phyloP scores from a whole-genome alignment of 2,113 vertebrate genomes.

The Pedetes capensis region DNA sequence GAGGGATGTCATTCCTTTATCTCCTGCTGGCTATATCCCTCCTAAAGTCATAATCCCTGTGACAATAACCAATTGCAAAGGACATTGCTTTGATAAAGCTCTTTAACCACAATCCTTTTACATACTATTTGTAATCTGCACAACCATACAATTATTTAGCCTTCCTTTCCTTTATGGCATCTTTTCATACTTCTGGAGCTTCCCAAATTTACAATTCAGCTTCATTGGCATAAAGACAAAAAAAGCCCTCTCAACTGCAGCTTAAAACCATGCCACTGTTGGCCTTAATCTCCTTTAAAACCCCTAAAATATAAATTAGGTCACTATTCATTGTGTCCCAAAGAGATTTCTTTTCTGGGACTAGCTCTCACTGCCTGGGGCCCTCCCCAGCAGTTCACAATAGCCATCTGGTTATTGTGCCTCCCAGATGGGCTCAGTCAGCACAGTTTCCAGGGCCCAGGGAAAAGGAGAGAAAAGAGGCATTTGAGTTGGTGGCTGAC shows the following conservation, averaged over 20 bases:
- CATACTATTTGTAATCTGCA: slow-evolving; percentile 75
- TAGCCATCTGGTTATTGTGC: slow-evolving; percentile 78
- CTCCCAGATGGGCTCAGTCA: slow-evolving; percentile 67
- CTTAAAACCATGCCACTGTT: slow-evolving; percentile 78
- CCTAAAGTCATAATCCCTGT: slow-evolving; percentile 81
- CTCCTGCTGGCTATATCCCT: slow-evolving; percentile 72
- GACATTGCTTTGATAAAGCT: slow-evolving; percentile 79
- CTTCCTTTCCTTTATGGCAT: slow-evolving; percentile 70
- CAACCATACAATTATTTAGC: slow-evolving; percentile 72
- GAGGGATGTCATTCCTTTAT: slow-evolving; percentile 75
- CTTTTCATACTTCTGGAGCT: slow-evolving; percentile 81
- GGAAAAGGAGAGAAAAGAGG: not conserved
- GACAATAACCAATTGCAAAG: slow-evolving; percentile 62
- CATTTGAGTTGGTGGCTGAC: slow-evolving; percentile 46
- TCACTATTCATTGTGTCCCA: slow-evolving; percentile 72
- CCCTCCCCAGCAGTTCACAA: slow-evolving; percentile 65
- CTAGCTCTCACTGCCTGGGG: slow-evolving; percentile 43
- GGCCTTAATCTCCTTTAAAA: slow-evolving; percentile 81
- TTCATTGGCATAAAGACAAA: slow-evolving; percentile 81
- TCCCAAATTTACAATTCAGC: slow-evolving; percentile 78
- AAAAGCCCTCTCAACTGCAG: slow-evolving; percentile 69
- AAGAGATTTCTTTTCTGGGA: slow-evolving; percentile 75
- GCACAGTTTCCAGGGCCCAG: slow-evolving; percentile 22
- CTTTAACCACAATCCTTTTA: slow-evolving; percentile 80
- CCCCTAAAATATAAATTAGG: slow-evolving; percentile 82